Conservation (phyloP, 1,140 invertebrate species). For the Mycetomoellerius zeteki region DNA sequence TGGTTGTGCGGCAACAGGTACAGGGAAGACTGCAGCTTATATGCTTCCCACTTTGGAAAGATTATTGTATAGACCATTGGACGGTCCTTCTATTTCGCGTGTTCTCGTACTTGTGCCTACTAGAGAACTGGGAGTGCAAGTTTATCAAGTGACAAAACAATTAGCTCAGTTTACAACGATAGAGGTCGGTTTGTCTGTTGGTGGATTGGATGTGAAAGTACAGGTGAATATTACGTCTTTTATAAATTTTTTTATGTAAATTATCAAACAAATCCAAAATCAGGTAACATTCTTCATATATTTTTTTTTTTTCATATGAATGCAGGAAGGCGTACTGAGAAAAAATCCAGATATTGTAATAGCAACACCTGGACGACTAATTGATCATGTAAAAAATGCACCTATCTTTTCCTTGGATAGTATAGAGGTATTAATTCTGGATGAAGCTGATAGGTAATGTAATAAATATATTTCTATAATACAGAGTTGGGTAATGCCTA, state of each 20-base stretch:
- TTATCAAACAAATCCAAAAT: not conserved
- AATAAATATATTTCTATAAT: conserved; percentile 11
- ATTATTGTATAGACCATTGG: conserved; percentile 92
- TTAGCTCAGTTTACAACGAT: conserved; percentile 95
- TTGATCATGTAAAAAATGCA: conserved; percentile 98
- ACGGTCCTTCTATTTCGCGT: conserved; percentile 90
- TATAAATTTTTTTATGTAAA: conserved; percentile 12
- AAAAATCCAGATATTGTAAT: conserved; percentile 98
- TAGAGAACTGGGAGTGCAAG: conserved; percentile 98
- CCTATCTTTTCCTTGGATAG: conserved; percentile 96
- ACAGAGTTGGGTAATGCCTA: not conserved
- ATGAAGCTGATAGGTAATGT: conserved; percentile 96
- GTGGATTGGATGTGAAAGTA: conserved; percentile 97
- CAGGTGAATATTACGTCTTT: conserved; percentile 88
- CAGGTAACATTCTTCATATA: not conserved
- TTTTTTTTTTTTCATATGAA: conserved; percentile 56
- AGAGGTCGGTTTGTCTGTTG: conserved; percentile 94
- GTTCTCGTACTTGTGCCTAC: conserved; percentile 98
- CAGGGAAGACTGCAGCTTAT: conserved; percentile 99
- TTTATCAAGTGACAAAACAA: conserved; percentile 97
- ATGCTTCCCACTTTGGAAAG: conserved; percentile 99
- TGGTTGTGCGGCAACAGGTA: conserved; percentile 98
- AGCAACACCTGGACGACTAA: conserved; percentile 98
- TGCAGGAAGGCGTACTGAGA: conserved; percentile 93
- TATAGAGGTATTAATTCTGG: conserved; percentile 97